phyloP scores from a whole-genome alignment of 2,113 vertebrate species.

The Eonycteris spelaea region DNA sequence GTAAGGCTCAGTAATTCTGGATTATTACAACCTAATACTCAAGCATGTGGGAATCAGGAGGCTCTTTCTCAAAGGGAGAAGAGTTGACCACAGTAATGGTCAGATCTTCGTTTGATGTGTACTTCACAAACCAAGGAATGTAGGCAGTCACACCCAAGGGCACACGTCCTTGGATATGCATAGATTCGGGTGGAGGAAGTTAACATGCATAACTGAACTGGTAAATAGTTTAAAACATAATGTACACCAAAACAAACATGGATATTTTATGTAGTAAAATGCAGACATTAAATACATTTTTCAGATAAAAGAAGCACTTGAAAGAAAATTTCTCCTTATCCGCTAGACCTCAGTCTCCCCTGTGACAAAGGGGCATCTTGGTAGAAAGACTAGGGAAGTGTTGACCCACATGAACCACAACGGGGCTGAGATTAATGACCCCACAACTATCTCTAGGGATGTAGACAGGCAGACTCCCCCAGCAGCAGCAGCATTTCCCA shows the following conservation, averaged over 20 bases:
- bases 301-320: not conserved
- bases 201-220: not conserved
- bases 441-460: not conserved
- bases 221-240: constrained; percentile 11
- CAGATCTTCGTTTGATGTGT: not conserved
- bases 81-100: not conserved
- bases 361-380: not conserved
- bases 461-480: not conserved
- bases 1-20: not conserved
- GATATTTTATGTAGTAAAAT: not conserved
- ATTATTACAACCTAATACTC: not conserved
- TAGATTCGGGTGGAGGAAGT: not conserved
- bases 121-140: not conserved
- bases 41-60: not conserved
- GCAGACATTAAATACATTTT: not conserved
- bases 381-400: not conserved
- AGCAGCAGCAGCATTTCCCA: not conserved
- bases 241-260: not conserved
- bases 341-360: not conserved
- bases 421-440: not conserved
- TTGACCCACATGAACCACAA: not conserved
- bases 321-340: not conserved
- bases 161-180: not conserved
- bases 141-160: fast-evolving
- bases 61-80: not conserved